A percentile compares a stretch with the other conserved stretches of the same genome.
These are phyloP conservation scores for Ridgeia piscesae DNA, from an alignment of 1,140 invertebrate genomes.

Conservation along the genomic window DNA sequence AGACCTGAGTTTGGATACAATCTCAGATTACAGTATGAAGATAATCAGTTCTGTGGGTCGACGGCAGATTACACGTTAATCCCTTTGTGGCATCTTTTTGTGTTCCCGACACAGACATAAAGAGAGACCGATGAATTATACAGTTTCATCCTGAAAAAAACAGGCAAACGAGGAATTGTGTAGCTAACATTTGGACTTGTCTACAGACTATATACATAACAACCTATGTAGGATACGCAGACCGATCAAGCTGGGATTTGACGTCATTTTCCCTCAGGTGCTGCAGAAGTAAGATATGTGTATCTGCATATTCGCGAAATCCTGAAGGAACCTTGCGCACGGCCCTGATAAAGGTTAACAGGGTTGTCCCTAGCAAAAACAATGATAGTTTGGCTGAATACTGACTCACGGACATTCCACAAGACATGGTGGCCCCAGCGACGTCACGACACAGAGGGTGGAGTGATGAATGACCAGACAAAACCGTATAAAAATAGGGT, in stretches of 20 bases:
- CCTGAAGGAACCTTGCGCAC: background rate
- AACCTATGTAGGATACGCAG: background rate
- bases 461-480: background rate
- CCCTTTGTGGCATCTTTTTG: too few species aligned
- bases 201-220: background rate
- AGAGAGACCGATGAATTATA: too few species aligned
- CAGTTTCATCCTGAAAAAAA: too few species aligned
- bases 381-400: background rate
- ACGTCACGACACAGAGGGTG: background rate
- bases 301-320: background rate
- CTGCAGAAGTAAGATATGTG: background rate
- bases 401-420: background rate
- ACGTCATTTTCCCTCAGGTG: background rate
- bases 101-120: too few species aligned
- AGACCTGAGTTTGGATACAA: too few species aligned
- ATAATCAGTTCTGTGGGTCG: too few species aligned
- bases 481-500: background rate
- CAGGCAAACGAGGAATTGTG: background rate
- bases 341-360: background rate
- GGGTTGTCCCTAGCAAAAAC: background rate
- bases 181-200: background rate
- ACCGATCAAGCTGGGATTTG: background rate
- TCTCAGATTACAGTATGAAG: too few species aligned
- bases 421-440: background rate
- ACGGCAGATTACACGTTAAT: too few species aligned